These are phyloP conservation scores for Hoplias malabaricus DNA, from an alignment of 2,113 vertebrate genomes.

Conservation along the genomic window DNA sequence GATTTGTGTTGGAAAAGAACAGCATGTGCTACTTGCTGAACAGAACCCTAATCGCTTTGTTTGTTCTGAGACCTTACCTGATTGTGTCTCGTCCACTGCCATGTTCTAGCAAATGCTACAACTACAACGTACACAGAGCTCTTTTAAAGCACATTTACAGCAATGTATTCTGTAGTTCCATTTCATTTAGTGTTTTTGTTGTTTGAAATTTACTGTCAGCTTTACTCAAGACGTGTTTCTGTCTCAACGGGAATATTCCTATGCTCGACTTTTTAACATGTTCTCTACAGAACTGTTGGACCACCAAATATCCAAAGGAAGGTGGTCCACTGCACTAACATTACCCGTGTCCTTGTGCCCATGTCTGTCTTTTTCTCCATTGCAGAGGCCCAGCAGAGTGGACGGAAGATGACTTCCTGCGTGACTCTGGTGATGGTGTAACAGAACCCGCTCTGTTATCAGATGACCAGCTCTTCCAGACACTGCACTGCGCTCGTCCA, in stretches of 20 bases:
- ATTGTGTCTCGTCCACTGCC: too few relatives aligned
- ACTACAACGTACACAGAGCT: too few relatives aligned
- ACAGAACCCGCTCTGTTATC: slow-evolving; percentile 82
- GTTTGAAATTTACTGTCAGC: too few relatives aligned
- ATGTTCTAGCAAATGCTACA: too few relatives aligned
- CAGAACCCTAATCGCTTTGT: too few relatives aligned
- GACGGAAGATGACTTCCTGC: slow-evolving; percentile 72
- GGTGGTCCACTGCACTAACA: not conserved
- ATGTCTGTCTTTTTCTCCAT: not conserved
- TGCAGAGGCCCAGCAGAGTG: slow-evolving; percentile 53
- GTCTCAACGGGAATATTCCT: not conserved
- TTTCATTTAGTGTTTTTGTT: too few relatives aligned
- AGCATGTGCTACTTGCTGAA: too few relatives aligned
- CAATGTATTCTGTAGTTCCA: too few relatives aligned
- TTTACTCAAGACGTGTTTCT: not conserved
- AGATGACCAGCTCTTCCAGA: slow-evolving; percentile 77
- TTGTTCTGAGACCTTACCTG: too few relatives aligned
- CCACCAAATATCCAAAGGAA: not conserved
- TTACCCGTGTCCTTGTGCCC: slow-evolving; percentile 34
- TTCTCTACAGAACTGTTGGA: not conserved
- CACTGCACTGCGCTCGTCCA: slow-evolving; percentile 52
- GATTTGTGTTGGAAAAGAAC: too few relatives aligned
- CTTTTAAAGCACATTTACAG: too few relatives aligned
- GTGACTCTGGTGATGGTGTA: slow-evolving; percentile 74
- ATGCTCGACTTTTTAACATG: not conserved